Base-by-base conservation (phyloP, 2,113 vertebrate genomes). In the Antidorcas marsupialis region DNA sequence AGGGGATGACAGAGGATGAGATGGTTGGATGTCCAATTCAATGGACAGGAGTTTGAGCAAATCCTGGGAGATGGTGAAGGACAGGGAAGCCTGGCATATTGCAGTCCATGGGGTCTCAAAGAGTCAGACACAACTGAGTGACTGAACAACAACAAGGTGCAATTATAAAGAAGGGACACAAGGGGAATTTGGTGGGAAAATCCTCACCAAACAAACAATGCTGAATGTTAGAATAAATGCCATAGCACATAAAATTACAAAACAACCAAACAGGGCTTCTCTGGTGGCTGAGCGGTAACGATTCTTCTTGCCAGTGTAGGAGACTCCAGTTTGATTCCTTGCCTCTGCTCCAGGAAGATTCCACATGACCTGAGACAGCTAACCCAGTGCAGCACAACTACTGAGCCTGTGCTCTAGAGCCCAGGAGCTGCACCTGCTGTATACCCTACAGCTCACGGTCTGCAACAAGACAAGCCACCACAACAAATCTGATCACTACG, bases 401-500 rank as follows among this genome's bases (percentile, higher is more conserved):
- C 71, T 43, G 36, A 76, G 36, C 23, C 71, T 43, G 36, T 27
- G 71, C 12, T 12, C 71, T 14, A 2, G 71, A 76, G 21, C 23
- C 71, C 36, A 43, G 71, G 12, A 43, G 36, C 36, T 43, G 36
- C 23, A 27, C 7, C 36, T 25, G 36, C 71, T 43, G 23, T 7
- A 27, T 7, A 27, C 36, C 12, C 36, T 43, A 23, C 23, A 76
- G 71, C 71, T 76, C 71, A 27, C 3, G 11, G 11, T 43, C 23
- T 43, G 71, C 71, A 76, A 7, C 36, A 43, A 27, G 36, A 27
- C 2, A 43, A 76, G 71, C 71, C 71, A 27, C 21, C 23, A 14
- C 36, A 25, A 7, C 14, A 43, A 27, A 43, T 43, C 23, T 3
- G 0, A 13, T 7, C 36, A 13, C 36, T 43, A 6, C 23, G 14